Evolutionary conservation across 2,797 vertebrate genomes (phyloP).

Genomic region (Paguma larvata): DNA sequence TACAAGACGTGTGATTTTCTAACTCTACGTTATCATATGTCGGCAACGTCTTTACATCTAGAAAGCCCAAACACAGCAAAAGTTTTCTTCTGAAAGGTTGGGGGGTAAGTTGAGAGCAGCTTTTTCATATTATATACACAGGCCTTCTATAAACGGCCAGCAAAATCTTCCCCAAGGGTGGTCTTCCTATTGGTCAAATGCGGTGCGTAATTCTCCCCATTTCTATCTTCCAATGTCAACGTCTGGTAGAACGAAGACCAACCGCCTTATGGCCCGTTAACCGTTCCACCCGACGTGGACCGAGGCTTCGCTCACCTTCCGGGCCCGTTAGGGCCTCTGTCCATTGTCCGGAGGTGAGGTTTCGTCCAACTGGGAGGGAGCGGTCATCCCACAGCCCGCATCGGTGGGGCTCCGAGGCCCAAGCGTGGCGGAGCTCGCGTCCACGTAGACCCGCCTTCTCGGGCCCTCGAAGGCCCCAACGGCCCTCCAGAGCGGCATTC

Average conservation of each 20-base stretch:
- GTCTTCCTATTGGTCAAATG: neutral
- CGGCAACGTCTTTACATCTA: conserved; percentile 46
- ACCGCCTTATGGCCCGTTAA: neutral
- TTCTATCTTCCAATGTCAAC: neutral
- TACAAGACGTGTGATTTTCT: conserved; percentile 18
- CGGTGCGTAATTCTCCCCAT: too few relatives aligned
- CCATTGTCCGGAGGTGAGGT: neutral
- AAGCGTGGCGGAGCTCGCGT: neutral
- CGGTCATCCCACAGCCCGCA: neutral
- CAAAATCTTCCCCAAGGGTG: conserved; percentile 32
- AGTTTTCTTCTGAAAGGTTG: conserved; percentile 36
- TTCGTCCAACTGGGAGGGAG: neutral
- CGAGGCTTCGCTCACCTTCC: conserved; percentile 2
- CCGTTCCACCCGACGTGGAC: neutral
- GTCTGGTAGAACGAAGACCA: neutral
- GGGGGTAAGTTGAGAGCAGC: conserved; percentile 71
- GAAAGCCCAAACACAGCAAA: neutral
- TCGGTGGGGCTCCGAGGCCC: neutral
- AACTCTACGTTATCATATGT: conserved; percentile 49
- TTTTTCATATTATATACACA: conserved; percentile 76
- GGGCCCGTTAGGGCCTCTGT: neutral
- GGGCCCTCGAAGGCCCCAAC: neutral
- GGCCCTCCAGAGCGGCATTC: neutral
- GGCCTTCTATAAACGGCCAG: conserved; percentile 40
- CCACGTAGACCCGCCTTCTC: neutral